Evolutionary conservation across 2,888 invertebrate species (phyloP), one percentile per base, ranked within the genome.

Genomic region (Metalampra italica): DNA sequence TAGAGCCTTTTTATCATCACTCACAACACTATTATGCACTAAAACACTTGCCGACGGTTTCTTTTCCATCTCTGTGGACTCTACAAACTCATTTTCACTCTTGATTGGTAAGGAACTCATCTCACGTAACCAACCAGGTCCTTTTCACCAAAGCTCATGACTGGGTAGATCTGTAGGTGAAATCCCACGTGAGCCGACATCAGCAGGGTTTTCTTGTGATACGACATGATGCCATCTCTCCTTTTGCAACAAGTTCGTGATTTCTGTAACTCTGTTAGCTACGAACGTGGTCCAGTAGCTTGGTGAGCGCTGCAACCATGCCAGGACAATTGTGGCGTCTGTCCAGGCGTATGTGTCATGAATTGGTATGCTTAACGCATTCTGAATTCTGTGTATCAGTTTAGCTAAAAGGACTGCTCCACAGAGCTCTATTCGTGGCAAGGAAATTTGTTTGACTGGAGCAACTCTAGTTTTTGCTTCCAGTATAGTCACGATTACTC

Each of bases 321-420:
- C 40, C 8, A 58, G 29, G 1, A 56, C 58, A 13, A 55, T 48
- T 7, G 51, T 47, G 34, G 50, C 49, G 42, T 57, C 55, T 4
- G 58, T 51, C 55, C 57, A 57, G n/a, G 55, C 55, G 37, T 42
- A 46, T 9, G 50, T 47, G 11, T 52, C 32, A 12, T 15, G 5
- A 5, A 22, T 38, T n/a, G 56, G 46, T 14, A 54, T 52, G 8
- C 36, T 41, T 12, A 49, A 44, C 1, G 50, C 51, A 15, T 47
- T 37, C 13, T 43, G 38, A 12, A 54, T 43, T 14, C 29, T 7
- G 29, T 42, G 29, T 29, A 58, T 9, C 9, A 56, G 38, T 34
- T 49, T 56, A 5, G 46, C 37, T 8, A 53, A 34, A 7, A 55
- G 29, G 3, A 48, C 49, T 11, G 58, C 56, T 12, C 53, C 55